Evolutionary conservation across 2,888 invertebrate species (phyloP), one percentile per base, ranked within the genome.

Genomic region (Flexamia atlantica): DNA sequence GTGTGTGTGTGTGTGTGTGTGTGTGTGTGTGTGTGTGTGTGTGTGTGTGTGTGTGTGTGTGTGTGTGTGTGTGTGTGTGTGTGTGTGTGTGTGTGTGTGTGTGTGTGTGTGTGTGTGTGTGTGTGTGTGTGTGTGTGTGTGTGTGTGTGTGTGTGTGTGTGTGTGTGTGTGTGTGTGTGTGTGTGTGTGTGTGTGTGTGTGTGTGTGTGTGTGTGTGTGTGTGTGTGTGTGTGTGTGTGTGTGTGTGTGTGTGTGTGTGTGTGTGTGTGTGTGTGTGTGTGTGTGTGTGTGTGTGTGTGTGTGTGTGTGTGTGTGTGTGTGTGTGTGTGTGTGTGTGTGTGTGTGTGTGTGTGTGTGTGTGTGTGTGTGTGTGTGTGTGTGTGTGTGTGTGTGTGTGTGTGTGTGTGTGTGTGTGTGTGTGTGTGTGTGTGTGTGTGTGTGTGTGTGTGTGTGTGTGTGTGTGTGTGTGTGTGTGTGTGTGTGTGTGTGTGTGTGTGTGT

Each of bases 391-490:
- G 76, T 42, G 76, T 76, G 76, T 42, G 76, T 76, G 76, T 42
- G 76, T 76, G 76, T 42, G 76, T 76, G 76, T 42, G 76, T 76
- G 76, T 42, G 76, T 76, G 76, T 42, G 76, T 76, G 76, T 76
- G 76, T 76, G 76, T 42, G 76, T 76, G 76, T 42, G 76, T 76
- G 76, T 42, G 76, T 76, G 76, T 42, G 76, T 76, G 76, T 42
- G 76, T 76, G 76, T 42, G 76, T 76, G 76, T 42, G 76, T 76
- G 76, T 42, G 76, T 76, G 76, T 42, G 76, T 76, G 50, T 42
- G 76, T 76, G 76, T 42, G 76, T 76, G 76, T 42, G 76, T 76
- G 76, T 42, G 76, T 76, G 76, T 42, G 76, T 76, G 76, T 42
- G 76, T 76, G 76, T 42, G 76, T 76, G 76, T 42, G 76, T 76